phyloP scores from a whole-genome alignment of 2,888 invertebrate genomes.

The Portevinia maculata region DNA sequence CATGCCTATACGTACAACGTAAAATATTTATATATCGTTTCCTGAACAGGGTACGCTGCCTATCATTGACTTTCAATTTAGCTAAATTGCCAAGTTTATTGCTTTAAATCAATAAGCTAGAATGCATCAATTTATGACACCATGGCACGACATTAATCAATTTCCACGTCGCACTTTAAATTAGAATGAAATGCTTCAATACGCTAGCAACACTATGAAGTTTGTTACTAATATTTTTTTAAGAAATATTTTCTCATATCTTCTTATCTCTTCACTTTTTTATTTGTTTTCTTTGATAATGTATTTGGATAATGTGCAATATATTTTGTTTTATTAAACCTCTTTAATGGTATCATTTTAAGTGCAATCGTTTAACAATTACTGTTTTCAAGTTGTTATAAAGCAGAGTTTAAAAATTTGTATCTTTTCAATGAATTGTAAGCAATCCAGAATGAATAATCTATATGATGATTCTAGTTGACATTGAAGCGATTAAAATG shows the following conservation, averaged over 20 bases:
- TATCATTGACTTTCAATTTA: conserved; percentile 31
- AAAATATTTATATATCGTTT: not conserved
- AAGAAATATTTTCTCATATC: not conserved
- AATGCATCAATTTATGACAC: conserved; percentile 3
- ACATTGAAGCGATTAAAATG: not conserved
- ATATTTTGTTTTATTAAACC: too few species aligned
- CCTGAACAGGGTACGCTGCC: not conserved
- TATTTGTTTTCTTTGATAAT: too few species aligned
- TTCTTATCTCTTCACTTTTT: not conserved
- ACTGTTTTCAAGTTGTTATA: too few species aligned
- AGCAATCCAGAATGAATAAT: too few species aligned
- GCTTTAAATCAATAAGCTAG: conserved; percentile 16
- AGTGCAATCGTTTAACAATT: too few species aligned
- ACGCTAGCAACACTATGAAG: not conserved
- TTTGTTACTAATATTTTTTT: not conserved
- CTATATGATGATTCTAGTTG: not conserved
- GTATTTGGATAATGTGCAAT: too few species aligned
- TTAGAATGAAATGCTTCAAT: not conserved
- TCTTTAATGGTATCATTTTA: too few species aligned
- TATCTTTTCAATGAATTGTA: too few species aligned
- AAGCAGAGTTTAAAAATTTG: too few species aligned
- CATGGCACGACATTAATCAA: conserved; percentile 8
- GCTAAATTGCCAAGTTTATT: conserved; percentile 39
- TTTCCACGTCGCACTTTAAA: not conserved
- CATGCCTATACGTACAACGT: too few species aligned